Evolutionary conservation across 2,797 vertebrate genomes (phyloP).

Genomic region (Manis crassicaudata): DNA sequence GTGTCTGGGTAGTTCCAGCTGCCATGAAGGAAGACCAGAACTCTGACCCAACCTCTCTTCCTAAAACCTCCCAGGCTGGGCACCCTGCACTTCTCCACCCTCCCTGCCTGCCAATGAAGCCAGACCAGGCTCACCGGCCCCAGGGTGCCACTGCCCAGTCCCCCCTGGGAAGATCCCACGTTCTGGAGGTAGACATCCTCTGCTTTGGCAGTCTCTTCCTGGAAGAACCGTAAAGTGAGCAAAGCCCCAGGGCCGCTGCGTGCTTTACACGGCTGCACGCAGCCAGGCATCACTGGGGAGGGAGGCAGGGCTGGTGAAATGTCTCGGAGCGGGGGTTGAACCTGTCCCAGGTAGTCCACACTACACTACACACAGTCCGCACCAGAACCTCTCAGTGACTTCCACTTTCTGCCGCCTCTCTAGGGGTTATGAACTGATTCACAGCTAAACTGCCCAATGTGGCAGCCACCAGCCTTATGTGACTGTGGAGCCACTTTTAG

Average conservation of each 20-base stretch:
- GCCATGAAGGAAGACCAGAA: background rate
- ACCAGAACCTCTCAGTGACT: background rate
- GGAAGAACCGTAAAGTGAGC: constrained; percentile 40
- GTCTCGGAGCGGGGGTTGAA: too few relatives aligned
- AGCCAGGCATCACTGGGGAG: background rate
- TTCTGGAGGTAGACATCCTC: constrained; percentile 40
- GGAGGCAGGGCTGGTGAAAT: background rate
- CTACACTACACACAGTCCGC: background rate
- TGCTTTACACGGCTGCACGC: background rate
- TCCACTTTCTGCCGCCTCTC: background rate
- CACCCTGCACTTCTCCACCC: background rate
- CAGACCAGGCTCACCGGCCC: background rate
- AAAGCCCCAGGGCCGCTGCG: background rate
- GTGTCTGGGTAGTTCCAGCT: too few relatives aligned
- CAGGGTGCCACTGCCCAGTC: background rate
- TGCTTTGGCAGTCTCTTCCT: background rate
- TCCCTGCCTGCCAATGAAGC: background rate
- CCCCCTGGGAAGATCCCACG: background rate
- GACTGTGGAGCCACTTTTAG: background rate
- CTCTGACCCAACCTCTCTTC: background rate
- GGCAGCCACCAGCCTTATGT: background rate
- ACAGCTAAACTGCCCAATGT: background rate
- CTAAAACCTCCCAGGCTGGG: background rate
- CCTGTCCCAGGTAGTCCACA: background rate
- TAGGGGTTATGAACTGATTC: background rate